Evolutionary conservation across 2,113 vertebrate species (phyloP).

Genomic region (Podarcis muralis): DNA sequence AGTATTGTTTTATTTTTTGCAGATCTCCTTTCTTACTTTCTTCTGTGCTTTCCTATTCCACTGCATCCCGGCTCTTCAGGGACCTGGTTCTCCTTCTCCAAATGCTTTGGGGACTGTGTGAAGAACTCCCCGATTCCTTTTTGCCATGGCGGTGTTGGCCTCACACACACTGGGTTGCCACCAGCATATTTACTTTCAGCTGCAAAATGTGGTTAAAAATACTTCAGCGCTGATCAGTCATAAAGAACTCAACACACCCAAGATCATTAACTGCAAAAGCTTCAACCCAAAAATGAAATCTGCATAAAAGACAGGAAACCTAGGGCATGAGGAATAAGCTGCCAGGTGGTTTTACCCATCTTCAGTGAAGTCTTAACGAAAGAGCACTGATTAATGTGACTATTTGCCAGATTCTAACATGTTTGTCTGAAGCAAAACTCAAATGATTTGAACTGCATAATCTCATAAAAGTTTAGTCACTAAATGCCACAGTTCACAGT

Average conservation of each 20-base stretch:
- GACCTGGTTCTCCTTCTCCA: slow-evolving; percentile 81
- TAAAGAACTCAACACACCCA: not conserved
- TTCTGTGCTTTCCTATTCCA: slow-evolving; percentile 74
- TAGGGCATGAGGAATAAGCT: not conserved
- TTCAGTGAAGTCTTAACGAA: not conserved
- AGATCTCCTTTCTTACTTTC: slow-evolving; percentile 74
- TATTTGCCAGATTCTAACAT: not conserved
- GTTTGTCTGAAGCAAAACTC: not conserved
- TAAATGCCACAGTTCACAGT: too few species aligned
- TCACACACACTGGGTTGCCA: slow-evolving; percentile 84
- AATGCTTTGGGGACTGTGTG: slow-evolving; percentile 73
- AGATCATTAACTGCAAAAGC: not conserved
- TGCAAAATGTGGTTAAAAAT: slow-evolving; percentile 50
- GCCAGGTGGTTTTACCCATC: not conserved
- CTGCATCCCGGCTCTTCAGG: slow-evolving; percentile 83
- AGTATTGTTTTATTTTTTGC: too few species aligned
- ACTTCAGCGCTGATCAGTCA: not conserved
- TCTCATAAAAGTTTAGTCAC: not conserved
- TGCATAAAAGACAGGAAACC: not conserved
- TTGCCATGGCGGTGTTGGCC: slow-evolving; percentile 90
- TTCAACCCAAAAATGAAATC: not conserved
- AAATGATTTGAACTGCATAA: not conserved
- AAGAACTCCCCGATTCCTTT: slow-evolving; percentile 91
- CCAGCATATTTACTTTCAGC: slow-evolving; percentile 81
- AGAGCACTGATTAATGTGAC: not conserved